These are phyloP conservation scores for Chloroclysta siterata DNA, from an alignment of 2,888 invertebrate species.

Conservation along the genomic window DNA sequence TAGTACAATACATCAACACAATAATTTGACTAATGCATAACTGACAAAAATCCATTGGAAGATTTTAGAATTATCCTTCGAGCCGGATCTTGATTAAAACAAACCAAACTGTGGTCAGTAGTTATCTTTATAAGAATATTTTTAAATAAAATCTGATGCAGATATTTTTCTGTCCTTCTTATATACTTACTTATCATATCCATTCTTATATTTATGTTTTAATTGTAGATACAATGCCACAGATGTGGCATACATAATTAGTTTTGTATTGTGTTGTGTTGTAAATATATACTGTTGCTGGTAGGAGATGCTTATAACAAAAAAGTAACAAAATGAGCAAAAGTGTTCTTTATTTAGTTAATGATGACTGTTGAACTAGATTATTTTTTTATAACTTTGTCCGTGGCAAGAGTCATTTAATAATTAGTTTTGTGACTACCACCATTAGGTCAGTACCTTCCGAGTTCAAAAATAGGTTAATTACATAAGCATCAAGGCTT, in stretches of 20 bases:
- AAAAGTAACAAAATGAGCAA: too few relatives aligned
- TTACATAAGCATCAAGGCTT: neutral
- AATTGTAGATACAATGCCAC: too few relatives aligned
- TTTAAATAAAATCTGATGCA: too few relatives aligned
- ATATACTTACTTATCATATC: too few relatives aligned
- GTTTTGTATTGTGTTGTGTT: too few relatives aligned
- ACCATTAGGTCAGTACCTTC: neutral
- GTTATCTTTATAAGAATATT: too few relatives aligned
- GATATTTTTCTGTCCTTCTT: too few relatives aligned
- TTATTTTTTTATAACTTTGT: neutral
- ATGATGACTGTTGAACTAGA: neutral
- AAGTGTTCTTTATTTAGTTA: neutral
- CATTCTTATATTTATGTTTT: too few relatives aligned
- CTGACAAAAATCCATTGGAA: too few relatives aligned
- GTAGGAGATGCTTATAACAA: neutral
- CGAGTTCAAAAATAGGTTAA: neutral
- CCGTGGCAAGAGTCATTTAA: neutral
- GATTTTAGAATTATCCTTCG: neutral
- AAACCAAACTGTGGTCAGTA: neutral
- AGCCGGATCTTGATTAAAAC: neutral
- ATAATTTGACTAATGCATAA: slow-evolving; percentile 8
- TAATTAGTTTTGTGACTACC: neutral
- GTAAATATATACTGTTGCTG: neutral
- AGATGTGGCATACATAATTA: too few relatives aligned
- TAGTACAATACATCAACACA: too few relatives aligned